phyloP scores from a whole-genome alignment of 2,797 vertebrate species.

The Heterohyrax brucei region DNA sequence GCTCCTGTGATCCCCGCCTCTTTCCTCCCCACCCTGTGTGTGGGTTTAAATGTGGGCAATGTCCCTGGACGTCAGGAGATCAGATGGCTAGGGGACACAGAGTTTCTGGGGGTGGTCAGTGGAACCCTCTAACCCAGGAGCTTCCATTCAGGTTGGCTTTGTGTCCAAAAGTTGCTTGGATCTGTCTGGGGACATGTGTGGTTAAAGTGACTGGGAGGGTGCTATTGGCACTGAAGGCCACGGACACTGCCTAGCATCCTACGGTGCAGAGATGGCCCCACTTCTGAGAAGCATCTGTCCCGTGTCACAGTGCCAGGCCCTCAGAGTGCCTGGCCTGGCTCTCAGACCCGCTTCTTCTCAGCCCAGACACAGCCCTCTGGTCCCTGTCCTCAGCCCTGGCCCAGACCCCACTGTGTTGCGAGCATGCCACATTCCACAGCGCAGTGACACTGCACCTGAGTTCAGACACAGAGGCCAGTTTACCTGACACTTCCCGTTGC shows the following conservation, averaged over 20 bases:
- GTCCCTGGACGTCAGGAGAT: too few relatives aligned
- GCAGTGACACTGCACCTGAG: rapidly evolving
- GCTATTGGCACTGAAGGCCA: neutral
- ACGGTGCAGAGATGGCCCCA: neutral
- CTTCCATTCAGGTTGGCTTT: neutral
- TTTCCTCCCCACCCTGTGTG: neutral
- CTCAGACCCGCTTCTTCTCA: rapidly evolving
- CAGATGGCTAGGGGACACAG: too few relatives aligned
- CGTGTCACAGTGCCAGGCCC: neutral
- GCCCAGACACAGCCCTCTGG: neutral
- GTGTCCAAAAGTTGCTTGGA: neutral
- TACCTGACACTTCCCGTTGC: rapidly evolving
- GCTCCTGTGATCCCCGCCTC: too few relatives aligned
- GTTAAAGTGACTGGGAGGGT: neutral
- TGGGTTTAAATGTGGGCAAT: too few relatives aligned
- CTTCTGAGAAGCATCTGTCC: neutral
- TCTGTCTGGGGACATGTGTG: too few relatives aligned
- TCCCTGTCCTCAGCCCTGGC: neutral
- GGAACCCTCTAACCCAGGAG: too few relatives aligned
- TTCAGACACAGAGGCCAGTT: rapidly evolving
- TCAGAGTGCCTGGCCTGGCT: neutral
- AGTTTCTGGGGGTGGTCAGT: too few relatives aligned
- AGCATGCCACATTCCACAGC: rapidly evolving
- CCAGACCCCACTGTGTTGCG: neutral
- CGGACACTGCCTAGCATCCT: neutral